A percentile compares a stretch with the other conserved stretches of the same genome.
These are phyloP conservation scores for Ceyx erithaca DNA, from an alignment of 2,797 vertebrate genomes.

Conservation along the genomic window DNA sequence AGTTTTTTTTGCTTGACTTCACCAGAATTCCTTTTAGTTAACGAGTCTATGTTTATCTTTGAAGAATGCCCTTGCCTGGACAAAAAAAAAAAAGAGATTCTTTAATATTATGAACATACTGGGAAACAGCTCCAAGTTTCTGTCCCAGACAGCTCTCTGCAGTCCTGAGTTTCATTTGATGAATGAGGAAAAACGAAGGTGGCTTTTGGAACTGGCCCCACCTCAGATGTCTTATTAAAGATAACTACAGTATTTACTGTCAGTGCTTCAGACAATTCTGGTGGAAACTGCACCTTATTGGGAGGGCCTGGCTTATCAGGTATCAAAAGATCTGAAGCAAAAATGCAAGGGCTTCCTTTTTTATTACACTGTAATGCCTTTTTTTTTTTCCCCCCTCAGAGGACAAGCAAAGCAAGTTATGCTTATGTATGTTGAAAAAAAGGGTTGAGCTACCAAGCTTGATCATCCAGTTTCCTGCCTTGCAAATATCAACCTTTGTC, in stretches of 20 bases:
- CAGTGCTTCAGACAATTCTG: background rate
- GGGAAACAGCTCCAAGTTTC: background rate
- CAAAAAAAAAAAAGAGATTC: background rate
- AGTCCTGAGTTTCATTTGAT: background rate
- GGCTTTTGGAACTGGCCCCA: background rate
- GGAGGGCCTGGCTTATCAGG: background rate
- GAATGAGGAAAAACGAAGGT: background rate
- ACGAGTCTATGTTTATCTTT: background rate
- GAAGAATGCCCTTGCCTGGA: background rate
- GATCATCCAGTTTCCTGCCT: background rate
- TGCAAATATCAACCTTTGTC: background rate
- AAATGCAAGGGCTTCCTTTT: background rate
- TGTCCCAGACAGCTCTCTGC: background rate
- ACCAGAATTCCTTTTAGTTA: background rate
- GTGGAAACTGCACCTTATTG: background rate
- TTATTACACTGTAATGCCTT: background rate
- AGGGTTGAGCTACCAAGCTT: background rate
- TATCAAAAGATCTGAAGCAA: background rate
- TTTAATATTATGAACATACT: background rate
- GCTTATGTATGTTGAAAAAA: background rate
- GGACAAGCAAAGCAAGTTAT: constrained; percentile 9
- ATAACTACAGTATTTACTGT: background rate
- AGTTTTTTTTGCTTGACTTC: background rate
- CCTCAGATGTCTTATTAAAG: background rate
- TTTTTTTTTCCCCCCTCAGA: background rate